Evolutionary conservation across 2,888 invertebrate genomes (phyloP).

Genomic region (Eugnorisma glareosa): DNA sequence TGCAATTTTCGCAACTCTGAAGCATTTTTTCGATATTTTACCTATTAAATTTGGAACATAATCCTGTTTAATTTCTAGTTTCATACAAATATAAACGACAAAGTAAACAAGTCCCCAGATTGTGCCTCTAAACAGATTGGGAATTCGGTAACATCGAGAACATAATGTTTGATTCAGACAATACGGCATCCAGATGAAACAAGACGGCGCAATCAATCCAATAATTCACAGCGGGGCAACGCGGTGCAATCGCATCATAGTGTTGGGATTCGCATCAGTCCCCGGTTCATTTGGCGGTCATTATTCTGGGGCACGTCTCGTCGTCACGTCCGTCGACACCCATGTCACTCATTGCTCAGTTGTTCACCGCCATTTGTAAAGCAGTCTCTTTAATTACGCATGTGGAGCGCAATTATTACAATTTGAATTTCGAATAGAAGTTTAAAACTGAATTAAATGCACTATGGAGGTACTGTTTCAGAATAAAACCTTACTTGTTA

Average conservation of each 20-base stretch:
- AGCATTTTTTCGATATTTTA: background rate
- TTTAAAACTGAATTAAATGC: constrained; percentile 26
- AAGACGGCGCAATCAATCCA: constrained; percentile 72
- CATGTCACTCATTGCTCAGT: constrained; percentile 70
- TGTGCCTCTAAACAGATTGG: constrained; percentile 4
- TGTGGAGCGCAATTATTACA: constrained; percentile 51
- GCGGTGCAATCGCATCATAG: constrained; percentile 68
- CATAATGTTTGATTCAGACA: constrained; percentile 54
- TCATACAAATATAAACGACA: background rate
- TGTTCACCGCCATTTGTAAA: constrained; percentile 64
- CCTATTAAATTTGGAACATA: background rate
- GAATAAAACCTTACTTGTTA: constrained; percentile 6
- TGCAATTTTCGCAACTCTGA: background rate
- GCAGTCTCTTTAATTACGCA: constrained; percentile 62
- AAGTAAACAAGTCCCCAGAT: constrained; percentile 2
- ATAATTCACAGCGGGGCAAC: constrained; percentile 66
- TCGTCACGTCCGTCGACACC: constrained; percentile 67
- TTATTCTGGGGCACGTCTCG: constrained; percentile 82
- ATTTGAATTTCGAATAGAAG: constrained; percentile 48
- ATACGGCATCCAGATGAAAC: constrained; percentile 62
- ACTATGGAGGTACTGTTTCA: constrained; percentile 9
- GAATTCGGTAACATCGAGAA: constrained; percentile 37
- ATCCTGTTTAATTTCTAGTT: background rate
- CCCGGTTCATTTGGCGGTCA: constrained; percentile 82
- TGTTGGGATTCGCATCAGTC: constrained; percentile 77